These are phyloP conservation scores for Trichechus manatus DNA, from an alignment of 2,113 vertebrate species.

Conservation along the genomic window DNA sequence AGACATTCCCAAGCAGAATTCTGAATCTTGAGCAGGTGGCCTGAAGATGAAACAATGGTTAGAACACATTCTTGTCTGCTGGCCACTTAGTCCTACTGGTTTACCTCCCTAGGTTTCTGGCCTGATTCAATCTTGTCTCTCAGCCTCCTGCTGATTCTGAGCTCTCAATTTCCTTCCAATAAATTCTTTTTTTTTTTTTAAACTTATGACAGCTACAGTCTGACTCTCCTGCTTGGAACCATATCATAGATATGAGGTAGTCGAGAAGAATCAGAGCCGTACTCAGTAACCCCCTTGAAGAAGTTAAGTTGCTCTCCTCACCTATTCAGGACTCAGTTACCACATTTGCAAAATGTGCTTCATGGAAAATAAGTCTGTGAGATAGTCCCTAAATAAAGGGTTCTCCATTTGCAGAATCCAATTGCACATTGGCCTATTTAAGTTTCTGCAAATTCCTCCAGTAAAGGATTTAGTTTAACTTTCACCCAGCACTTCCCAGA, in stretches of 20 bases:
- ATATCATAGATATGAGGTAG: neutral
- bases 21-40: neutral
- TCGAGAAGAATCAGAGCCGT: neutral
- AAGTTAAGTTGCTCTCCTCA: neutral
- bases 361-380: neutral
- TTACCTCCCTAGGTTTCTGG: neutral
- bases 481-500: constrained; percentile 49
- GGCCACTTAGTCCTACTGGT: neutral
- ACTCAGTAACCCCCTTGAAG: constrained; percentile 13
- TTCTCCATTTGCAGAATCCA: constrained; percentile 52
- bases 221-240: constrained; percentile 45
- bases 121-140: neutral
- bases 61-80: neutral
- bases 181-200: neutral
- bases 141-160: neutral
- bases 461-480: constrained; percentile 30
- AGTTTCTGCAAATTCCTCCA: constrained; percentile 48
- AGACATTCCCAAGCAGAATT: constrained; percentile 1
- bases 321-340: neutral
- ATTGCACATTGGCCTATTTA: neutral
- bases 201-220: neutral
- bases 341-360: constrained; percentile 15
- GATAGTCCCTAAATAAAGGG: neutral
- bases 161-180: constrained; percentile 18
- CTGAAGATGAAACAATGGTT: neutral